Evolutionary conservation across 2,888 invertebrate genomes (phyloP).

Genomic region (Ligdia adustata): DNA sequence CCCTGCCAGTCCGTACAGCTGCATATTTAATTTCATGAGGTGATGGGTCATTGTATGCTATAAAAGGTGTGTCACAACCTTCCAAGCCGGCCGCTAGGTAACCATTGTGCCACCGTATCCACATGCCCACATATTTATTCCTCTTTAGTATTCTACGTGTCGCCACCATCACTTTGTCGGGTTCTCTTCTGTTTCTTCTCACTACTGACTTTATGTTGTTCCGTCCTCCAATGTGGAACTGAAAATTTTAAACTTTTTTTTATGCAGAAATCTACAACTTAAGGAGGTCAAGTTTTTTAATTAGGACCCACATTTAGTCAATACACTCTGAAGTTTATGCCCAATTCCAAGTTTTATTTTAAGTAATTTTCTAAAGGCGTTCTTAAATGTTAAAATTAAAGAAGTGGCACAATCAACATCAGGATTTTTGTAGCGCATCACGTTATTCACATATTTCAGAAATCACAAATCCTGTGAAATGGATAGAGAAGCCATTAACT

Average conservation of each 20-base stretch:
- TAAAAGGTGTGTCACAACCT: slow-evolving; percentile 84
- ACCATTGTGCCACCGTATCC: slow-evolving; percentile 87
- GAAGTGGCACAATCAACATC: too few species aligned
- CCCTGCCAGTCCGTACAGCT: slow-evolving; percentile 91
- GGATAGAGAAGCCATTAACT: too few species aligned
- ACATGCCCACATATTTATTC: slow-evolving; percentile 88
- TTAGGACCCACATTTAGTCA: too few species aligned
- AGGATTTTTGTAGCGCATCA: too few species aligned
- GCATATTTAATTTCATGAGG: slow-evolving; percentile 78
- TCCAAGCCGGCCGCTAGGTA: slow-evolving; percentile 84
- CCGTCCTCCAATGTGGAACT: slow-evolving; percentile 92
- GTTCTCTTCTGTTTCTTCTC: slow-evolving; percentile 86
- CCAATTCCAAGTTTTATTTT: too few species aligned
- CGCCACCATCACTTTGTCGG: slow-evolving; percentile 83
- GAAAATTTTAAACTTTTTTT: slow-evolving; percentile 10
- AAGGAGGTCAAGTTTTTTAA: too few species aligned
- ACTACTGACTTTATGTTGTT: slow-evolving; percentile 88
- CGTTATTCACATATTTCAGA: too few species aligned
- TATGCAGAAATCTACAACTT: too few species aligned
- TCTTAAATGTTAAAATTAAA: too few species aligned
- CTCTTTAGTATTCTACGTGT: slow-evolving; percentile 86
- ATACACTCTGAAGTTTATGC: too few species aligned
- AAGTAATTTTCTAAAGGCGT: too few species aligned
- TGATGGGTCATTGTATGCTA: slow-evolving; percentile 85
- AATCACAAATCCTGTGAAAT: too few species aligned